These are phyloP conservation scores for Ips nitidus DNA, from an alignment of 1,140 invertebrate genomes.

Conservation along the genomic window DNA sequence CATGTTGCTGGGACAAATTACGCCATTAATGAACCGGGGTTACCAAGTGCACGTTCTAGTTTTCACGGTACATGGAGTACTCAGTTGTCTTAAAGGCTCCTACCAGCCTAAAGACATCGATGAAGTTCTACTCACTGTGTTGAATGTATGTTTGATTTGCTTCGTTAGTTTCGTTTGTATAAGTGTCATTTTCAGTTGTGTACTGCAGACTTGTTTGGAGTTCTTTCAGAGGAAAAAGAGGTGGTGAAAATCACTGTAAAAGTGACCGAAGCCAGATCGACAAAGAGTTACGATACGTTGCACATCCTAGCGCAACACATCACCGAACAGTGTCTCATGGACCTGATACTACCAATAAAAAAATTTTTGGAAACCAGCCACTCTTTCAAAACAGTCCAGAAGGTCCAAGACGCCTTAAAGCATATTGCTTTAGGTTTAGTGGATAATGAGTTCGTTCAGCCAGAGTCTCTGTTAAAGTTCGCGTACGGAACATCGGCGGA, in stretches of 20 bases:
- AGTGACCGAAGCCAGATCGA: conserved; percentile 75
- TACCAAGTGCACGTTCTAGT: conserved; percentile 93
- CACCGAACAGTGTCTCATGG: conserved; percentile 72
- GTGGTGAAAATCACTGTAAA: conserved; percentile 80
- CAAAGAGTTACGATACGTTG: conserved; percentile 88
- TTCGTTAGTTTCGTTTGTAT: conserved; percentile 4
- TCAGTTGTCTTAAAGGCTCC: conserved; percentile 67
- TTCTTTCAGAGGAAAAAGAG: conserved; percentile 88
- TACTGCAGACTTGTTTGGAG: conserved; percentile 85
- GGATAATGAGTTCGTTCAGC: conserved; percentile 74
- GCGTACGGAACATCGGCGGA: conserved; percentile 78
- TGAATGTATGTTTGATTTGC: conserved; percentile 58
- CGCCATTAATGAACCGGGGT: conserved; percentile 78
- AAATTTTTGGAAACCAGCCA: conserved; percentile 74
- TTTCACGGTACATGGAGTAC: conserved; percentile 82
- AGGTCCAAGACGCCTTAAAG: conserved; percentile 77
- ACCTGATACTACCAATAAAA: conserved; percentile 81
- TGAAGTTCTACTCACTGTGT: conserved; percentile 71
- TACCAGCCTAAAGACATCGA: conserved; percentile 77
- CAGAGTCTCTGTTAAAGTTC: conserved; percentile 77
- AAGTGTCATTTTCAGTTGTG: conserved; percentile 61
- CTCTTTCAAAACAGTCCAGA: conserved; percentile 78
- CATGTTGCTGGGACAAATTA: conserved; percentile 79
- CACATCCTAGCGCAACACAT: conserved; percentile 80
- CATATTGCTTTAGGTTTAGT: conserved; percentile 78